Evolutionary conservation across 2,888 invertebrate species (phyloP).

Genomic region (Chrysotoxum bicinctum): DNA sequence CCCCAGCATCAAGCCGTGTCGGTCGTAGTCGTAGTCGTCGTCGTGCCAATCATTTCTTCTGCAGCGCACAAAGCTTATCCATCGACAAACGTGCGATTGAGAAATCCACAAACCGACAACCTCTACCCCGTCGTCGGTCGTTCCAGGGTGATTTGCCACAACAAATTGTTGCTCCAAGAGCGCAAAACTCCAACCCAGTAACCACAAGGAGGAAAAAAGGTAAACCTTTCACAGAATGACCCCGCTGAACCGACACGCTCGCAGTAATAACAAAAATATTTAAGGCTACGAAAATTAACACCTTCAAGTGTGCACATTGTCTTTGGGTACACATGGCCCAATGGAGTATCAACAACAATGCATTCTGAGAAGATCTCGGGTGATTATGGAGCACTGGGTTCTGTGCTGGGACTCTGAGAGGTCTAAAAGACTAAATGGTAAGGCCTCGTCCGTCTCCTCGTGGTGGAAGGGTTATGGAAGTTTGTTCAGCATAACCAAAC

Average conservation of each 20-base stretch:
- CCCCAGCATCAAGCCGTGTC: slow-evolving; percentile 9
- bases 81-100: slow-evolving; percentile 57
- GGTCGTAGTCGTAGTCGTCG: not conserved
- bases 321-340: slow-evolving; percentile 20
- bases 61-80: slow-evolving; percentile 29
- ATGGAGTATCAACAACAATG: slow-evolving; percentile 51
- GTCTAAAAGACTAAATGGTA: slow-evolving; percentile 61
- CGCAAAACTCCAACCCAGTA: not conserved
- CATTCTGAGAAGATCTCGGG: slow-evolving; percentile 64
- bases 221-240: slow-evolving; percentile 75
- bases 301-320: slow-evolving; percentile 75
- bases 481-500: slow-evolving; percentile 71
- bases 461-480: slow-evolving; percentile 52
- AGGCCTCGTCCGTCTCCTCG: not conserved
- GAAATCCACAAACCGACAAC: slow-evolving; percentile 61
- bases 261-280: slow-evolving; percentile 81
- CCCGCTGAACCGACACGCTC: slow-evolving; percentile 81
- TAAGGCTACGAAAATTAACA: slow-evolving; percentile 81
- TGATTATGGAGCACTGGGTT: slow-evolving; percentile 53
- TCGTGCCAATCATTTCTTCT: slow-evolving; percentile 70
- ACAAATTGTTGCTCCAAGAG: slow-evolving; percentile 60
- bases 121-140: slow-evolving; percentile 30
- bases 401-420: slow-evolving; percentile 10
- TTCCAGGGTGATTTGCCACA: slow-evolving; percentile 70
- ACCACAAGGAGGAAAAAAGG: not conserved